Conservation (phyloP, 2,888 invertebrate genomes). For the Lomographa bimaculata region DNA sequence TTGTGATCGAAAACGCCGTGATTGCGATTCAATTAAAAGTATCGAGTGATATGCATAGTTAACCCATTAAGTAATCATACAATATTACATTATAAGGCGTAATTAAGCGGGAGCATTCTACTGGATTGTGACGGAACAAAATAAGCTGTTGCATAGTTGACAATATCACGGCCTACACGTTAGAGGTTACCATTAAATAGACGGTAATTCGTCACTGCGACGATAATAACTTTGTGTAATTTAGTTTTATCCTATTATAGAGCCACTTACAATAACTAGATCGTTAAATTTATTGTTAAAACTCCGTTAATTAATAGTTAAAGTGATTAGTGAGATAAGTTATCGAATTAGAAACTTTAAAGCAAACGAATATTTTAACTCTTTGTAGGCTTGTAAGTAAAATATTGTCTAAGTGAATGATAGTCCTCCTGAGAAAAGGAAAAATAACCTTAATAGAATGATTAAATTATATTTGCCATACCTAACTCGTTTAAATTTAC, state of each 20-base stretch:
- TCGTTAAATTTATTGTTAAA: conserved; percentile 50
- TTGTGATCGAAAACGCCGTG: conserved; percentile 10
- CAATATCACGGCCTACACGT: conserved; percentile 73
- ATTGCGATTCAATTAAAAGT: conserved; percentile 11
- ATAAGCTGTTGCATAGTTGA: conserved; percentile 34
- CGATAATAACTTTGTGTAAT: conserved; percentile 11
- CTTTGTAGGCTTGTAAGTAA: conserved; percentile 22
- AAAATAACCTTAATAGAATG: too few species aligned
- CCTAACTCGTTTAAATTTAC: too few species aligned
- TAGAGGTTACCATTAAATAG: conserved; percentile 27
- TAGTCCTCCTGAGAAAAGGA: too few species aligned
- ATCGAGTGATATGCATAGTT: conserved; percentile 11
- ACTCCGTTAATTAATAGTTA: conserved; percentile 55
- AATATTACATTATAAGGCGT: neutral
- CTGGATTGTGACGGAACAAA: conserved; percentile 10
- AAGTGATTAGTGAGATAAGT: conserved; percentile 58
- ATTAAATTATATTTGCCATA: too few species aligned
- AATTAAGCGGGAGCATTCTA: conserved; percentile 2
- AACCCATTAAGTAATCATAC: conserved; percentile 4
- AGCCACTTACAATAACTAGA: conserved; percentile 36
- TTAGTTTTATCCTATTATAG: conserved; percentile 44
- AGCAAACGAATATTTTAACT: conserved; percentile 39
- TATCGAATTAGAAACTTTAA: conserved; percentile 49
- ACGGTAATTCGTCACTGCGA: conserved; percentile 26
- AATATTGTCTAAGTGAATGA: conserved; percentile 2